Base-by-base conservation (phyloP, 2,888 invertebrate species). In the Latrodectus elegans region DNA sequence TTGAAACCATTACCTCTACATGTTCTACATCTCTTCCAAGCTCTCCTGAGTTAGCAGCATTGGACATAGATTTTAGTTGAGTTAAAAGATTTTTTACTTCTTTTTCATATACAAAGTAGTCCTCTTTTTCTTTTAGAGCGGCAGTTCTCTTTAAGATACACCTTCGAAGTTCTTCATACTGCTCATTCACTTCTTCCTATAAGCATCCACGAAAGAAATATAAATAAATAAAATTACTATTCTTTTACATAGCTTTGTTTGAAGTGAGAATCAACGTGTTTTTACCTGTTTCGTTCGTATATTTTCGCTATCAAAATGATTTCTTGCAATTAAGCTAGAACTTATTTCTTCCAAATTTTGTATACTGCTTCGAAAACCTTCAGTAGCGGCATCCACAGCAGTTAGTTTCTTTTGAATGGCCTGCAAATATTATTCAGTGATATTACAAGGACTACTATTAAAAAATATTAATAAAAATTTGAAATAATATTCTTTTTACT, bases 21-120 rank as follows among this genome's bases (percentile, higher is more conserved):
- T 99, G 99, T 91, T 99, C 99, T 11, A 99, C 96, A 92, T 99
- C 99, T 82, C 96, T 95, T 0, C 99, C 99, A 92, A 99, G 99
- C 92, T 99, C 99, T 92, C 99, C 98, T 49, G 97, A 97, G 15
- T 97, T 96, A 0, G 98, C 97, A 51, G 96, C 91, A 0, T 95
- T 94, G 93, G 96, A 96, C 93, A 97, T 97, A 91, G 98, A 98
- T 52, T 95, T 94, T 91, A 99, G 96, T 10, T 94, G 93, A 4
- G 95, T 95, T 51, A 73, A 72, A 60, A 80, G 53, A 15, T 67
- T 22, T 22, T 84, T 74, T 9, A 75, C 73, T 12, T 88, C 88
- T 14, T 67, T 67, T 49, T 83, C 65, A 72, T 79, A 88, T 6
- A 65, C 14, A 55, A 84, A 81, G 49, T 76, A 84, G 65, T 88